Evolutionary conservation across 1,140 invertebrate species (phyloP), one percentile per base, ranked within the genome.

Genomic region (Hycleus phaleratus): DNA sequence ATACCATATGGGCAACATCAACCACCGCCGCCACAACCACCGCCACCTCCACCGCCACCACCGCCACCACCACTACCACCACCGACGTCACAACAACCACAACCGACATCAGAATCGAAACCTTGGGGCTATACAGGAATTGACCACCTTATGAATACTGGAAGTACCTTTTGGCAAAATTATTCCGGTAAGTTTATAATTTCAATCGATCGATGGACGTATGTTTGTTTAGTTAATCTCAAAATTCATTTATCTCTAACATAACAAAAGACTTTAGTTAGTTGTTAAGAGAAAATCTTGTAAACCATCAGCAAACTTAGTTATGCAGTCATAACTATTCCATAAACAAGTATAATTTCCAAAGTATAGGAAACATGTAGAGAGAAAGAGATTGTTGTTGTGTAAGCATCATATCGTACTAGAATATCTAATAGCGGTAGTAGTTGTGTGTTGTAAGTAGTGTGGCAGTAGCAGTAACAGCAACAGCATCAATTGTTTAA

Each of bases 81-180:
- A 73, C 32, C 32, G 7, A 4, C 32, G 1, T 7, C 38, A 26
- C 24, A 56, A 53, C 49, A 69, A 45, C 67, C 62, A 24, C 60
- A 59, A 52, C 66, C 77, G 65, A 75, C 75, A 77, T 75, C 75
- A 73, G 74, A 83, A 58, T 77, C 81, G 73, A 82, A 81, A 61
- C 80, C 80, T 26, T 88, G 86, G 86, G 86, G 87, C 74, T 80
- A 80, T 39, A 81, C 83, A n/a, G 85, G 85, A 49, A 80, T 87
- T 39, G 82, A 85, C 69, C 18, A 18, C 18, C 81, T 88, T 66
- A 86, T 87, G 76, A 84, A 81, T 64, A 85, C 83, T 53, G 85
- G 86, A 2, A 87, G 87, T 18, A 85, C 85, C 38, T 91, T 91
- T 74, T 91, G 88, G 88, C 88, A 90, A 74, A 91, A 90, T 73